phyloP scores from a whole-genome alignment of 2,113 vertebrate genomes.

The Castor canadensis region DNA sequence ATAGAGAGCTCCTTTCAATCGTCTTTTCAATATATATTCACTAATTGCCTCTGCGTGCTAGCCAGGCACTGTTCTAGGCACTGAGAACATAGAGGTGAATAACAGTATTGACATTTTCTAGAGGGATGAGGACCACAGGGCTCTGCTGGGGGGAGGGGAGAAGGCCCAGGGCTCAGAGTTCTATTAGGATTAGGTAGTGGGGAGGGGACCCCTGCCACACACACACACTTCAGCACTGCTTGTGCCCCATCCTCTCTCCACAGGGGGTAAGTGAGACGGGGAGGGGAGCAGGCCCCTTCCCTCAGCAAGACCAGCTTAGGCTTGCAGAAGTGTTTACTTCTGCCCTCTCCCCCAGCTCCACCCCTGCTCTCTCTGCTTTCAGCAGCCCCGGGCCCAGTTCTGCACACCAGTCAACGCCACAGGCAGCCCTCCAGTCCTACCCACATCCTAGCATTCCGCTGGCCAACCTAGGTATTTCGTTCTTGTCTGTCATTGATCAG shows the following conservation, averaged over 20 bases:
- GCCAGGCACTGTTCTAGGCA: not conserved
- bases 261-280: not conserved
- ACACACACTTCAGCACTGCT: not conserved
- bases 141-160: not conserved
- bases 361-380: not conserved
- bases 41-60: not conserved
- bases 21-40: not conserved
- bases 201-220: not conserved
- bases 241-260: not conserved
- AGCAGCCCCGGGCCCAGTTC: not conserved
- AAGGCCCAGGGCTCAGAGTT: not conserved
- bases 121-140: not conserved
- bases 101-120: not conserved
- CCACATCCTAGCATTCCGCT: not conserved
- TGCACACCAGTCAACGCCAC: not conserved
- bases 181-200: not conserved
- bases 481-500: slow-evolving; percentile 18
- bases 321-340: not conserved
- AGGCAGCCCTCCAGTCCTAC: not conserved
- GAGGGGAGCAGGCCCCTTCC: not conserved
- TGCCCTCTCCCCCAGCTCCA: not conserved
- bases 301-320: not conserved
- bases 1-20: not conserved
- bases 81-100: not conserved
- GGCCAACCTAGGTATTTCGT: not conserved